Evolutionary conservation across 2,888 invertebrate species (phyloP), one percentile per base, ranked within the genome.

Genomic region (Campaea margaritaria): DNA sequence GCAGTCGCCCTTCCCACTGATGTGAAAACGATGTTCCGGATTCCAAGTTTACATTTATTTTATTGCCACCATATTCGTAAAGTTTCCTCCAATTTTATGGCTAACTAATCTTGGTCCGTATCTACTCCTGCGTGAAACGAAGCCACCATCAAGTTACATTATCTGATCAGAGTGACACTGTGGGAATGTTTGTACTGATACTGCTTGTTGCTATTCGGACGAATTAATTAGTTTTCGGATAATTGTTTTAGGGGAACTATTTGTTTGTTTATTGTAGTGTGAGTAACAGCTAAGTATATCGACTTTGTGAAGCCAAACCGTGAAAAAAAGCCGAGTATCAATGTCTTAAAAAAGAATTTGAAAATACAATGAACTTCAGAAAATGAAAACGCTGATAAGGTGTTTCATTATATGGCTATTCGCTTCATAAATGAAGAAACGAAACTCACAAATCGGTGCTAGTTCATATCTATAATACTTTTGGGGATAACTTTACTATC

Each of bases 1-100:
- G 55, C 54, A 12, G 43, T 21, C 55, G 38, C 42, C 64, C 48
- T 48, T 42, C 54, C 52, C 69, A 70, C 74, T 76, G 76, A 81
- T 80, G 78, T 75, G 79, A 80, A 79, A 82, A 82, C 81, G 76
- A 80, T 82, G 80, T 82, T 79, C 72, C 69, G 55, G 55, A 55
- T 67, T 64, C 43, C 48, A 53, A n/a, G 58, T 44, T 74, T 72
- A 78, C 76, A 76, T 81, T 78, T 73, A 75, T 80, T 82, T 80
- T 80, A 82, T 77, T 75, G 73, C 75, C 49, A 64, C 70, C 65
- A 72, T 75, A 71, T 76, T 65, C 57, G 70, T 73, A 70, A 71
- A 69, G 62, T 70, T 58, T 70, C 64, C 63, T 56, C 60, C 55
- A 54, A 69, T 62, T 73, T 75, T 64, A 67, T 57, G 49, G 64